Percentiles rank a stretch among this genome's conserved stretches.
phyloP scores from a whole-genome alignment of 2,113 vertebrate species.

The Puffinus mauretanicus region DNA sequence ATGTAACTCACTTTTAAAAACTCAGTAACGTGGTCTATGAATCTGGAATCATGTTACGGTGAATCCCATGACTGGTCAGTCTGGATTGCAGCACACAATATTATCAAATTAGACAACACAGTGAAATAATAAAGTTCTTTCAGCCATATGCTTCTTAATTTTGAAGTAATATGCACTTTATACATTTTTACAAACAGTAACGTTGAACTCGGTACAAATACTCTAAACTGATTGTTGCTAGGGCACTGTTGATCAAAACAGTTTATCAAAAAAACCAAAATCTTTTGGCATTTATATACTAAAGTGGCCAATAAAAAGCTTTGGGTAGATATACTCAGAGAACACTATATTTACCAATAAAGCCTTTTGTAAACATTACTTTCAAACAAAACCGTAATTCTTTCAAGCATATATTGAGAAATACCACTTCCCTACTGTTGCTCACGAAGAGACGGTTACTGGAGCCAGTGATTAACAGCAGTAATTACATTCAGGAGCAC shows the following conservation, averaged over 20 bases:
- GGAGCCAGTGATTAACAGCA: background rate
- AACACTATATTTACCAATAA: background rate
- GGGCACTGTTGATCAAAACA: background rate
- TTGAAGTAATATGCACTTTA: background rate
- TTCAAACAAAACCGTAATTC: background rate
- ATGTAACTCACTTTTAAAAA: background rate
- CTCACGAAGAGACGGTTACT: background rate
- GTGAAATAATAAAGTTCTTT: background rate
- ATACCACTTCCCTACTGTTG: background rate
- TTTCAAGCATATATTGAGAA: background rate
- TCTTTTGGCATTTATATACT: background rate
- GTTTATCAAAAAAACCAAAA: accelerated
- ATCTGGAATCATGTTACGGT: background rate
- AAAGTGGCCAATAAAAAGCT: background rate
- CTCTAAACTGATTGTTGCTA: background rate
- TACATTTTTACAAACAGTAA: background rate
- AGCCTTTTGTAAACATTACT: background rate
- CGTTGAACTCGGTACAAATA: background rate
- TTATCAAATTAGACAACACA: background rate
- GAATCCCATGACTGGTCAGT: background rate
- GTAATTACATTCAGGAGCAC: background rate
- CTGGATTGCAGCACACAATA: background rate
- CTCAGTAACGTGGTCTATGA: background rate
- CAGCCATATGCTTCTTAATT: background rate
- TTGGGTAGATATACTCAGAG: background rate